Evolutionary conservation across 2,888 invertebrate species (phyloP), one percentile per base, ranked within the genome.

Genomic region (Trichacis sp.): DNA sequence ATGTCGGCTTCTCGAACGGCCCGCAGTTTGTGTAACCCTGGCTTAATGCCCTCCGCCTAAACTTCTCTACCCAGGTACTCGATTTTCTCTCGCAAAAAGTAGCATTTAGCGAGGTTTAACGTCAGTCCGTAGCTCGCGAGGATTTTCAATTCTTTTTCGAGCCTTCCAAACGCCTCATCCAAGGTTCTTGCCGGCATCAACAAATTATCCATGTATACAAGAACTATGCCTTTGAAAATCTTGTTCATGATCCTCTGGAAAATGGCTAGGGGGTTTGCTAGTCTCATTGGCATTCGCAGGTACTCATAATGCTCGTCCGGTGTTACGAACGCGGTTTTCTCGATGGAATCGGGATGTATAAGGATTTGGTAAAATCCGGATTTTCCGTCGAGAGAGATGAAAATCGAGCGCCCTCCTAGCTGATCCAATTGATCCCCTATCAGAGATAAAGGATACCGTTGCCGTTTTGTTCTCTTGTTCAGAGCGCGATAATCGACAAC

Each of bases 31-130:
- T 40, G 38, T 1, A 46, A 14, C 9, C 76, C 77, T 1, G 81
- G 80, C 29, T 64, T 43, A 0, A 82, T 63, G 0, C 77, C 76
- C 0, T 63, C 33, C 14, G 24, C 57, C n/a, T 69, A 71, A 18
- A 81, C 71, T 53, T 78, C 74, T 17, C 74, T 73, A 0, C 79
- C 81, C 4, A 81, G 64, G 57, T 77, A 81, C 5, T 78, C 72
- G 5, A 81, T 67, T 15, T 49, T 60, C 1, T 59, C 54, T 36
- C 61, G 17, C 2, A 76, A 66, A 52, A 82, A 79, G 1, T 55
- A 17, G 57, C 77, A 79, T 53, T 78, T 80, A 0, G 65, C 54
- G 1, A 79, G 42, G 52, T 80, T 80, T 1, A 82, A 33, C 0
- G 77, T 78, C 4, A 24, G 24, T 3, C 24, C 24, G 24, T 24